Base-by-base conservation (phyloP, 2,888 invertebrate genomes). In the Drosophila aldrichi region DNA sequence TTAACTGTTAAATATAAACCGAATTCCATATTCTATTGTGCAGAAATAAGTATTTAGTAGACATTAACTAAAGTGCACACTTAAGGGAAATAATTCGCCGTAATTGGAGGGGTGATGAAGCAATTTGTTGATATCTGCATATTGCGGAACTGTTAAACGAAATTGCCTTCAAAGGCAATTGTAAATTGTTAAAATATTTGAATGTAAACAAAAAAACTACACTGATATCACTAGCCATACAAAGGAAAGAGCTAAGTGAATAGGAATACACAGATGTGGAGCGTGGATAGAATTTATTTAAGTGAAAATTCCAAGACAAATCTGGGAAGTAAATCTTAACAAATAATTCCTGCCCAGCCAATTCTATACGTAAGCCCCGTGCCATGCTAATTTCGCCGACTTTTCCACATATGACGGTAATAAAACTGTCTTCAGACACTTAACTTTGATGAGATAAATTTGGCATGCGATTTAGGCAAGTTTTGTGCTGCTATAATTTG, bases 361-460 rank as follows among this genome's bases (percentile, higher is more conserved):
- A 29, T 29, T n/a, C 10, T 6, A n/a, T 29, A 12, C 29, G 25
- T 48, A 48, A 18, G 29, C 8, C 29, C 9, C 29, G 3, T 22
- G 14, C 2, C 46, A 25, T 1, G 16, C 46, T 10, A 46, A 10
- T 25, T 46, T n/a, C 25, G 16, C 18, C 3, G 3, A 12, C 18
- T 57, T 48, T 38, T 16, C 6, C 38, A 40, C 36, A 46, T 36
- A 36, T 25, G 57, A 4, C 12, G 46, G 41, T 1, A 41, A 4
- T 5, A 12, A 41, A 18, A 41, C 14, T 8, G 3, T 16, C 48
- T 20, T 4, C n/a, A 40, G 38, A 46, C 32, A 69, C 43, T 54
- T 43, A 61, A 48, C 54, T 36, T 49, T 34, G 25, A 48, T 12
- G 43, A 16, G 54, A 36, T 44, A 65, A 73, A 65, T 41, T 57